phyloP scores from a whole-genome alignment of 2,113 vertebrate species.

The Ameiurus melas region DNA sequence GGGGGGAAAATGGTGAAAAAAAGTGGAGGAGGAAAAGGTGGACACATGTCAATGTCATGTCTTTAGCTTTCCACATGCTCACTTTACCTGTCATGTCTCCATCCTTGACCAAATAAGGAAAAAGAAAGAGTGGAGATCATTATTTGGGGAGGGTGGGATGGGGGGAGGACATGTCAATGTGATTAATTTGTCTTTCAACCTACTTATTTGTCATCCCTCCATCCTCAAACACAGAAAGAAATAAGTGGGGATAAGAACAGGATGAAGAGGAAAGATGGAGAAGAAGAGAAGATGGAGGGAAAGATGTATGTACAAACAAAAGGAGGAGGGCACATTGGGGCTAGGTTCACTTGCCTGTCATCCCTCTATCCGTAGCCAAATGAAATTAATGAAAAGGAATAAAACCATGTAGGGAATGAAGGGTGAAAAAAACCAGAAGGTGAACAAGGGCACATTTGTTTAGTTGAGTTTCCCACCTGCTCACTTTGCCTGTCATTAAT shows the following conservation, averaged over 20 bases:
- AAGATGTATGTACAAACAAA: background rate
- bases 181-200: background rate
- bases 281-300: background rate
- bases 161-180: background rate
- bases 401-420: conserved; percentile 51
- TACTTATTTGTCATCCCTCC: background rate
- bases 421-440: conserved; percentile 9
- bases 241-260: background rate
- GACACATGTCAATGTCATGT: conserved; percentile 66
- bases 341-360: background rate
- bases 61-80: conserved; percentile 69
- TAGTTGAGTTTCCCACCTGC: conserved; percentile 39
- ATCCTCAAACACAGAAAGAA: background rate
- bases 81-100: conserved; percentile 65
- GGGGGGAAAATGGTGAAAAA: conserved; percentile 22
- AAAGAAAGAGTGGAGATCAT: background rate
- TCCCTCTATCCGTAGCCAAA: background rate
- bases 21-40: conserved; percentile 26
- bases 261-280: background rate
- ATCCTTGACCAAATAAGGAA: background rate
- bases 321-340: conserved; percentile 39
- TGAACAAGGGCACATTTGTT: conserved; percentile 24
- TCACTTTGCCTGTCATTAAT: conserved; percentile 17
- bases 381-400: background rate
- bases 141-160: background rate